phyloP scores from a whole-genome alignment of 37 sponge, comb jelly and placozoan genomes.

The Hexactinellida sp. region DNA sequence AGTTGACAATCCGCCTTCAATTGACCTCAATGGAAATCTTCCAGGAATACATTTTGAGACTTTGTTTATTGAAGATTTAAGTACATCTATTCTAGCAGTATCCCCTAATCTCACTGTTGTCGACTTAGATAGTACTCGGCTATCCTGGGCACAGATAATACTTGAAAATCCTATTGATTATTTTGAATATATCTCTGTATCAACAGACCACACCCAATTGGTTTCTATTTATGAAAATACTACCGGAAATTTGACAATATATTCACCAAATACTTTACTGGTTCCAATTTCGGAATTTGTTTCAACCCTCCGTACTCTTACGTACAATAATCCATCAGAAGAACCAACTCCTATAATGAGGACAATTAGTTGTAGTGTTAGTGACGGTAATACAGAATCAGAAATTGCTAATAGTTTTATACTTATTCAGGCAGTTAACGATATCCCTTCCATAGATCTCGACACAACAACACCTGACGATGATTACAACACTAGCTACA shows the following conservation, averaged over 20 bases:
- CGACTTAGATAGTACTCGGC: neutral
- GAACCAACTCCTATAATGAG: slow-evolving; percentile 38
- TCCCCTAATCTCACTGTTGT: neutral
- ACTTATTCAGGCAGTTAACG: slow-evolving; percentile 27
- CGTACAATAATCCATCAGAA: slow-evolving; percentile 42
- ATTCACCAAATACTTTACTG: neutral
- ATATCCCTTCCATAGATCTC: slow-evolving; percentile 46
- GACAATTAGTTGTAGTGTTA: slow-evolving; percentile 21
- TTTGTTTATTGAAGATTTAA: slow-evolving; percentile 25
- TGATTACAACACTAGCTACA: slow-evolving; percentile 31
- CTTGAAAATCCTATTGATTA: neutral
- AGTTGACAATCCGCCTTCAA: slow-evolving; percentile 52
- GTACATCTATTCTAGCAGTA: neutral
- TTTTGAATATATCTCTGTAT: neutral
- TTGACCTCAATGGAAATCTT: slow-evolving; percentile 48
- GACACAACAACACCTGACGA: slow-evolving; percentile 16
- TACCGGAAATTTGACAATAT: neutral
- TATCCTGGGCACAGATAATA: neutral
- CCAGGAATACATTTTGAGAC: slow-evolving; percentile 25
- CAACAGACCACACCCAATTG: neutral
- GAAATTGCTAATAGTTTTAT: slow-evolving; percentile 19
- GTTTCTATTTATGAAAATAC: neutral
- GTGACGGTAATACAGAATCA: slow-evolving; percentile 36
- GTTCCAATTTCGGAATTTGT: slow-evolving; percentile 23
- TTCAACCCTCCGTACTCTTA: slow-evolving; percentile 21